These are phyloP conservation scores for Pemphredon lugubris DNA, from an alignment of 2,888 invertebrate species.

Conservation along the genomic window DNA sequence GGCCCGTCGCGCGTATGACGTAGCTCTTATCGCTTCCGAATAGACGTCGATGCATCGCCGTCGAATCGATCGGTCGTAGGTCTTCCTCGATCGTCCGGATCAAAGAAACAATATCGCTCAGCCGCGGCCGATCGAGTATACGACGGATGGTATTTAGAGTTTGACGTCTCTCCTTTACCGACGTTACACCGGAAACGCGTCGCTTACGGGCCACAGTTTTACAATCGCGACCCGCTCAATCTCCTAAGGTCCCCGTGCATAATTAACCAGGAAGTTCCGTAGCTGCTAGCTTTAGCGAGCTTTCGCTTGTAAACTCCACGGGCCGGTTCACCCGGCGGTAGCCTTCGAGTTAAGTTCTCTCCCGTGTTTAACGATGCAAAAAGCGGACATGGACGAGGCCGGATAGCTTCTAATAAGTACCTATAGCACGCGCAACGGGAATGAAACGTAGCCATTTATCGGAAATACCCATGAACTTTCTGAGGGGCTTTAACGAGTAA, in stretches of 20 bases:
- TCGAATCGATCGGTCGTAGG: too few species aligned
- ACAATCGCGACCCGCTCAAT: background rate
- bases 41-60: too few species aligned
- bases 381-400: background rate
- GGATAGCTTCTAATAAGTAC: slow-evolving; percentile 4
- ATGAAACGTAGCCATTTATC: background rate
- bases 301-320: background rate
- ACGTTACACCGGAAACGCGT: background rate
- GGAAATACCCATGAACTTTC: background rate
- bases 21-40: background rate
- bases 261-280: slow-evolving; percentile 7
- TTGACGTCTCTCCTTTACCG: background rate
- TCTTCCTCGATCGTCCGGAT: too few species aligned
- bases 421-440: background rate
- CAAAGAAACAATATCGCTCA: too few species aligned
- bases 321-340: background rate
- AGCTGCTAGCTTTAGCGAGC: slow-evolving; percentile 7
- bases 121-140: too few species aligned
- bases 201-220: background rate
- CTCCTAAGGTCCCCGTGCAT: background rate
- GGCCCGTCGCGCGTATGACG: slow-evolving; percentile 3
- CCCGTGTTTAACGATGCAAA: slow-evolving; percentile 13
- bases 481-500: background rate
- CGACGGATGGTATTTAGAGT: too few species aligned
- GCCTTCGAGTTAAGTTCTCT: slow-evolving; percentile 5